Percentiles rank a stretch among this genome's conserved stretches.
These are phyloP conservation scores for Trichogramma pretiosum DNA, from an alignment of 1,140 invertebrate genomes.

Conservation along the genomic window DNA sequence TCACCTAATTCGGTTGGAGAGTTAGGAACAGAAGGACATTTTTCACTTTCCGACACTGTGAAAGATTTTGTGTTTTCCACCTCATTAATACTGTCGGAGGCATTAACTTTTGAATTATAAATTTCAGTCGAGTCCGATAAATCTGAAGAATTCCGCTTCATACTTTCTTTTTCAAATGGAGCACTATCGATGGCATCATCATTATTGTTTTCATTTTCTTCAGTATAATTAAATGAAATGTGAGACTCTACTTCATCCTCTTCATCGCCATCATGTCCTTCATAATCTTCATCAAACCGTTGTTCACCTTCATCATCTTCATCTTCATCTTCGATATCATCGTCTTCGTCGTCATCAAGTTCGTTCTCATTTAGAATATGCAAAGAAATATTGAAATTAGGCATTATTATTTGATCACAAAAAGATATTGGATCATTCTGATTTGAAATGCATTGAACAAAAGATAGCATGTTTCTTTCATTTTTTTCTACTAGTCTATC, in stretches of 20 bases:
- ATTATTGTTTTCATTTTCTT: background rate
- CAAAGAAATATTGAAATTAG: slow-evolving; percentile 23
- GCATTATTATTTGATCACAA: slow-evolving; percentile 9
- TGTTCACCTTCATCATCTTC: slow-evolving; percentile 18
- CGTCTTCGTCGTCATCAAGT: slow-evolving; percentile 15
- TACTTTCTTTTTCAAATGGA: slow-evolving; percentile 21
- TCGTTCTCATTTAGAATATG: slow-evolving; percentile 19
- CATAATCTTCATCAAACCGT: slow-evolving; percentile 17
- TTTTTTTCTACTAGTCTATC: slow-evolving; percentile 30
- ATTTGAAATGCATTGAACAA: background rate
- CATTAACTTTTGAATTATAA: no score
- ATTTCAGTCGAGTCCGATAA: no score
- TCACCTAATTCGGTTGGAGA: no score
- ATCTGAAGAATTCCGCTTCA: no score
- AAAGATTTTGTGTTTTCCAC: no score
- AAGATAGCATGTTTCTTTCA: slow-evolving; percentile 2
- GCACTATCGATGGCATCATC: slow-evolving; percentile 20
- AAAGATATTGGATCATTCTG: background rate
- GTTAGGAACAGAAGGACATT: no score
- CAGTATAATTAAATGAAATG: background rate
- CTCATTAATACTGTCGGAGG: no score
- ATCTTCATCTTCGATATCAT: slow-evolving; percentile 16
- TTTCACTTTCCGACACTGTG: no score
- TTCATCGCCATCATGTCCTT: background rate
- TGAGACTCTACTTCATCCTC: slow-evolving; percentile 2